Evolutionary conservation across 2,113 vertebrate genomes (phyloP).

Genomic region (Bagarius yarrelli): DNA sequence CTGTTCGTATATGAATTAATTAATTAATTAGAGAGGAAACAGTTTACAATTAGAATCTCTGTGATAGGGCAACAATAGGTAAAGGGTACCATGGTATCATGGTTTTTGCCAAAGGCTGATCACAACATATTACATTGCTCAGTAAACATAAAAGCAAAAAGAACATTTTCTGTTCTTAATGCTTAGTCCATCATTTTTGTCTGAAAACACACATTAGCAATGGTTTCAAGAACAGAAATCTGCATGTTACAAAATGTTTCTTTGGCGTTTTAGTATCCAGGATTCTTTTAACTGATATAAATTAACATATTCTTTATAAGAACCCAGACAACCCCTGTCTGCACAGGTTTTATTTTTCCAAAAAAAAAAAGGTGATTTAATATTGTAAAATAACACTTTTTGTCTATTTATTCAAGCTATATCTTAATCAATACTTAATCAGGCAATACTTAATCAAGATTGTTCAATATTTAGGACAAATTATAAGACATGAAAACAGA

Average conservation of each 20-base stretch:
- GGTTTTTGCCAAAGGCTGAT: constrained; percentile 47
- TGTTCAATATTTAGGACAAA: too few relatives aligned
- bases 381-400: neutral
- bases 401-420: neutral
- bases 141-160: constrained; percentile 25
- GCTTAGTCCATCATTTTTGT: neutral
- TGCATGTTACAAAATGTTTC: neutral
- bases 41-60: constrained; percentile 51
- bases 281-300: neutral
- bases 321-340: neutral
- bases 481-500: too few relatives aligned
- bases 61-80: constrained; percentile 39
- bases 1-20: too few relatives aligned
- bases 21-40: neutral
- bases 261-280: neutral
- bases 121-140: constrained; percentile 42
- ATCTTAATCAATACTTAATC: too few relatives aligned
- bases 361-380: neutral
- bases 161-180: constrained; percentile 35
- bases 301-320: too few relatives aligned
- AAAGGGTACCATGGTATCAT: constrained; percentile 39
- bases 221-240: neutral
- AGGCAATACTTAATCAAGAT: too few relatives aligned
- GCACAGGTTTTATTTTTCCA: neutral
- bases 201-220: neutral